Evolutionary conservation across 2,888 invertebrate species (phyloP).

Genomic region (Leptothorax acervorum): DNA sequence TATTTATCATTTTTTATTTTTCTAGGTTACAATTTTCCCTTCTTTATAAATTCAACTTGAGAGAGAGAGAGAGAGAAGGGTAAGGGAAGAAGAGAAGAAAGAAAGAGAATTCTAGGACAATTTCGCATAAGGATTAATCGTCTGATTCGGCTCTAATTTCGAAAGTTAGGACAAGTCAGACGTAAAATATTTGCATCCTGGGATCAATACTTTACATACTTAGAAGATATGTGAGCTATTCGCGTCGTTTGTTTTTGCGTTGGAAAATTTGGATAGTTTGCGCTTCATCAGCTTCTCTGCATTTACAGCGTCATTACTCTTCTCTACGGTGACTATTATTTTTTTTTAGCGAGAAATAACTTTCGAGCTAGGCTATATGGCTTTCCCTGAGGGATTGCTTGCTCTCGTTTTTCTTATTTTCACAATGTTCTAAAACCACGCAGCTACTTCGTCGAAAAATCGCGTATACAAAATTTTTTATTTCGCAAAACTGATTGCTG

Average conservation of each 20-base stretch:
- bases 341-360: conserved; percentile 61
- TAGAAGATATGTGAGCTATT: conserved; percentile 27
- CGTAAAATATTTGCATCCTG: conserved; percentile 32
- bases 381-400: conserved; percentile 58
- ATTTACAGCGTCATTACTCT: conserved; percentile 19
- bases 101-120: conserved; percentile 2
- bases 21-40: conserved; percentile 13
- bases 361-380: background rate
- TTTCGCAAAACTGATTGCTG: conserved; percentile 47
- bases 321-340: conserved; percentile 33
- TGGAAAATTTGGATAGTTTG: conserved; percentile 31
- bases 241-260: conserved; percentile 15
- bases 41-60: background rate
- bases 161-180: conserved; percentile 40
- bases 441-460: conserved; percentile 40
- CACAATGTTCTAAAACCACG: conserved; percentile 44
- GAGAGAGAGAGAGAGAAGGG: background rate
- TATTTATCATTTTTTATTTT: conserved; percentile 45
- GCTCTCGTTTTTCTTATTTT: conserved; percentile 66
- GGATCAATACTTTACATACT: conserved; percentile 38
- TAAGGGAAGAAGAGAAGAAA: background rate
- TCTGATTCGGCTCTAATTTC: conserved; percentile 28
- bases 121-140: conserved; percentile 33
- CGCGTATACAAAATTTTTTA: conserved; percentile 52
- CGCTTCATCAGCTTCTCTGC: conserved; percentile 2